phyloP scores from a whole-genome alignment of 2,797 vertebrate genomes.

The Pangasius macronema region DNA sequence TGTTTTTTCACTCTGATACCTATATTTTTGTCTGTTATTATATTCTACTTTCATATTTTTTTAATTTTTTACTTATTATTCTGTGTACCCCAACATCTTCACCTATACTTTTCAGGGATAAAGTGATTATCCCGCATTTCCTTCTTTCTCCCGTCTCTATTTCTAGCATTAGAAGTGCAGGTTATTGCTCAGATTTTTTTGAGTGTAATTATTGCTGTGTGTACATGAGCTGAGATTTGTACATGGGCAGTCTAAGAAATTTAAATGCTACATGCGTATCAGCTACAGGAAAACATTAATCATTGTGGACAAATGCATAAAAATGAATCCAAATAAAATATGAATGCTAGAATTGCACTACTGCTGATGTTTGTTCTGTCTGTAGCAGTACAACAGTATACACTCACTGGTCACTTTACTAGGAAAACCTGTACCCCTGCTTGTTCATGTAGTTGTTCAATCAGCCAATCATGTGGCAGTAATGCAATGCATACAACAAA shows the following conservation, averaged over 20 bases:
- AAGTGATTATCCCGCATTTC: not conserved
- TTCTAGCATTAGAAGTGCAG: not conserved
- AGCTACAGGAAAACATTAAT: not conserved
- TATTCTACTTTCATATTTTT: constrained; percentile 4
- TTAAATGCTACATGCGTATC: not conserved
- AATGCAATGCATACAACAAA: not conserved
- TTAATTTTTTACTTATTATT: not conserved
- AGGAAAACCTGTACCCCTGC: not conserved
- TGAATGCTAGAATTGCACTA: not conserved
- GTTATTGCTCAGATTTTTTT: not conserved
- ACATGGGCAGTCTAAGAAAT: not conserved
- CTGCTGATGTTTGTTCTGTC: not conserved
- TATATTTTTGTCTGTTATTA: not conserved
- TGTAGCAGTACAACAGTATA: not conserved
- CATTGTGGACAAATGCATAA: not conserved
- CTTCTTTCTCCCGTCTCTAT: too few species aligned
- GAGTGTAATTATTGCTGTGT: not conserved
- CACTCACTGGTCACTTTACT: not conserved
- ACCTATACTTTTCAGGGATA: not conserved
- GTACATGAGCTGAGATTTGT: not conserved
- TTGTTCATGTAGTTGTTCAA: not conserved
- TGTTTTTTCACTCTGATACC: not conserved
- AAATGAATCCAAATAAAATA: not conserved
- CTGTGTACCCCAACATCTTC: not conserved
- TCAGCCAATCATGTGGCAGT: not conserved